Conservation (phyloP, 2,888 invertebrate species). For the Rapana venosa region DNA sequence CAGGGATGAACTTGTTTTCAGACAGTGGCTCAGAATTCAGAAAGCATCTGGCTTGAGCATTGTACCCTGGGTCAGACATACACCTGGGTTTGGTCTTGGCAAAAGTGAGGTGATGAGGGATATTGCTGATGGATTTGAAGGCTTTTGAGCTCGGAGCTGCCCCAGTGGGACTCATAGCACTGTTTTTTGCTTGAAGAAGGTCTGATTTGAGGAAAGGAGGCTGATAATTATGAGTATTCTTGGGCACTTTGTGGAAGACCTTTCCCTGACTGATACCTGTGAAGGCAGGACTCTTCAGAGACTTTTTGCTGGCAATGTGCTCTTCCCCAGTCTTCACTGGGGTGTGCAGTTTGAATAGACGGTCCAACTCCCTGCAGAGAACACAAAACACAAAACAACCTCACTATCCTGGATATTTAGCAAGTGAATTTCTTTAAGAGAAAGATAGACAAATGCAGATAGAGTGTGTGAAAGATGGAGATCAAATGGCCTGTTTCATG, state of each 20-base stretch:
- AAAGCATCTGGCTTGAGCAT: background rate
- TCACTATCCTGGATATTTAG: too few species aligned
- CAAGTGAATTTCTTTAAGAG: too few species aligned
- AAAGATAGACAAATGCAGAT: too few species aligned
- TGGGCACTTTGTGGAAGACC: constrained; percentile 2
- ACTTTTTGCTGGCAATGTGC: constrained; percentile 86
- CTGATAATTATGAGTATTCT: background rate
- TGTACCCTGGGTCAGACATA: background rate
- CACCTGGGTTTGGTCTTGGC: background rate
- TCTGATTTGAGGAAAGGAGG: background rate
- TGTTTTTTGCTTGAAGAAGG: background rate
- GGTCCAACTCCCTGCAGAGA: constrained; percentile 84
- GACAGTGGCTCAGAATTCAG: background rate
- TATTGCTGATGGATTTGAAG: background rate
- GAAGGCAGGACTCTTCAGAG: constrained; percentile 55
- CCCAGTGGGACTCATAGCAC: background rate
- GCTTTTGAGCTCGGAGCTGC: background rate
- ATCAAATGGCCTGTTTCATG: too few species aligned
- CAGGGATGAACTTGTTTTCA: background rate
- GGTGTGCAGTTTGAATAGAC: constrained; percentile 90
- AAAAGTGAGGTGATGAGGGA: background rate
- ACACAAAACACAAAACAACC: background rate
- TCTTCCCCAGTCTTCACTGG: constrained; percentile 86
- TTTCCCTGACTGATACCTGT: constrained; percentile 21
- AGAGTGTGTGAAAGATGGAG: too few species aligned